Conservation (phyloP, 2,888 invertebrate genomes). For the Diarsia rubi region DNA sequence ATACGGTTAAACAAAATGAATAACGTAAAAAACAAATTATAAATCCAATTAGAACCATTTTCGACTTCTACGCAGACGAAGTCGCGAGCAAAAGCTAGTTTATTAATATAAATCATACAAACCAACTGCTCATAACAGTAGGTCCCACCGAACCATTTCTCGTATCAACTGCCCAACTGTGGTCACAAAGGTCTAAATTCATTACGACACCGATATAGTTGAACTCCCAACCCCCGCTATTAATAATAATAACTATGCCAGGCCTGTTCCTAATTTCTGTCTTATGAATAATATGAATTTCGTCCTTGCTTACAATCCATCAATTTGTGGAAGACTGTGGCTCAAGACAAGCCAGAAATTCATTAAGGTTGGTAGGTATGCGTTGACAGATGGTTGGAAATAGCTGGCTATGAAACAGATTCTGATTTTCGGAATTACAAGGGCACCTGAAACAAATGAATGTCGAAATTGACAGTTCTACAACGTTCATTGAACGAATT, state of each 20-base stretch:
- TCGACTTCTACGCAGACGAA: too few species aligned
- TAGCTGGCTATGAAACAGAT: neutral
- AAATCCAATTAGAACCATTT: too few species aligned
- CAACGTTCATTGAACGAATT: neutral
- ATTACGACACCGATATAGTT: constrained; percentile 74
- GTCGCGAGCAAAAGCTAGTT: too few species aligned
- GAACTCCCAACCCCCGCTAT: constrained; percentile 62
- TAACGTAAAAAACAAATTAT: too few species aligned
- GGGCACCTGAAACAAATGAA: constrained; percentile 6
- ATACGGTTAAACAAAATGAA: too few species aligned
- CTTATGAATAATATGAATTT: constrained; percentile 55
- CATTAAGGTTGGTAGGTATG: constrained; percentile 13
- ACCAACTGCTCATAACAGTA: constrained; percentile 13
- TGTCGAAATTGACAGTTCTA: neutral
- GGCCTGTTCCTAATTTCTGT: constrained; percentile 48
- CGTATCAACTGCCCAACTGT: constrained; percentile 35
- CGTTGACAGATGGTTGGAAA: constrained; percentile 14
- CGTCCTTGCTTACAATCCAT: constrained; percentile 50
- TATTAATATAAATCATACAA: constrained; percentile 14
- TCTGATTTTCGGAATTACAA: neutral
- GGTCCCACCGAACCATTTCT: constrained; percentile 7
- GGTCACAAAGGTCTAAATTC: constrained; percentile 40
- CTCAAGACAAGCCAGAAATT: constrained; percentile 24
- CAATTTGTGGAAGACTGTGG: constrained; percentile 35
- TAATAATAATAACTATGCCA: constrained; percentile 55